phyloP scores from a whole-genome alignment of 2,797 vertebrate genomes.

The Acomys russatus region DNA sequence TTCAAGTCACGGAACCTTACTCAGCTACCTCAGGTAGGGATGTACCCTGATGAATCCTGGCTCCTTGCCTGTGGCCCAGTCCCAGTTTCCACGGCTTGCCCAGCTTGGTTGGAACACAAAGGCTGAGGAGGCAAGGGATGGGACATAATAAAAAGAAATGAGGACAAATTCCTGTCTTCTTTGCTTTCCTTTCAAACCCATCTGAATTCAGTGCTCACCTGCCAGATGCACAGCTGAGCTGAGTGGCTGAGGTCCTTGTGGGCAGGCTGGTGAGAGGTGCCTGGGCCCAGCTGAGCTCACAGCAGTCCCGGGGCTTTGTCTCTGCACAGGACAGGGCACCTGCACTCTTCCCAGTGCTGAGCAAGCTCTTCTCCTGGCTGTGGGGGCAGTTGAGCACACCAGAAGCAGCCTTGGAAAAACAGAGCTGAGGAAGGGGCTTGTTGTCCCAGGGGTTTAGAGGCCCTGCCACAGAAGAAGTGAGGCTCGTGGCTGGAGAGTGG shows the following conservation, averaged over 20 bases:
- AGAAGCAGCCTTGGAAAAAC: not conserved
- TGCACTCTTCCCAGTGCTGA: not conserved
- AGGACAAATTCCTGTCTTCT: conserved; percentile 20
- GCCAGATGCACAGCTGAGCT: not conserved
- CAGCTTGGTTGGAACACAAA: not conserved
- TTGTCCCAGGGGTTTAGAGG: not conserved
- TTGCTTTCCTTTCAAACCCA: conserved; percentile 11
- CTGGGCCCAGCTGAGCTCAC: not conserved
- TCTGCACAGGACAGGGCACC: not conserved
- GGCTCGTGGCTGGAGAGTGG: not conserved
- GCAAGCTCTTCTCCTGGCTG: not conserved
- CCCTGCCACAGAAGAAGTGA: not conserved
- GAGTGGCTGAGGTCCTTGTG: not conserved
- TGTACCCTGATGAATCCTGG: not conserved
- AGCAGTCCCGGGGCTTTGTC: not conserved
- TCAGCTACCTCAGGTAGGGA: conserved; percentile 66
- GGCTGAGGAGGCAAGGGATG: not conserved
- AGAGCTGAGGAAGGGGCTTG: not conserved
- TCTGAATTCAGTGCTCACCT: conserved; percentile 22
- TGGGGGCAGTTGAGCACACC: not conserved
- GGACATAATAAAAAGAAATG: conserved; percentile 68
- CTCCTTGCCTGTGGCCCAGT: conserved; percentile 22
- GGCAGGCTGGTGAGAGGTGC: not conserved
- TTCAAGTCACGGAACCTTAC: conserved; percentile 24
- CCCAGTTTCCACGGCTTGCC: not conserved